phyloP scores from a whole-genome alignment of 35 echinoderm and acorn worm species.

The Anneissia japonica region DNA sequence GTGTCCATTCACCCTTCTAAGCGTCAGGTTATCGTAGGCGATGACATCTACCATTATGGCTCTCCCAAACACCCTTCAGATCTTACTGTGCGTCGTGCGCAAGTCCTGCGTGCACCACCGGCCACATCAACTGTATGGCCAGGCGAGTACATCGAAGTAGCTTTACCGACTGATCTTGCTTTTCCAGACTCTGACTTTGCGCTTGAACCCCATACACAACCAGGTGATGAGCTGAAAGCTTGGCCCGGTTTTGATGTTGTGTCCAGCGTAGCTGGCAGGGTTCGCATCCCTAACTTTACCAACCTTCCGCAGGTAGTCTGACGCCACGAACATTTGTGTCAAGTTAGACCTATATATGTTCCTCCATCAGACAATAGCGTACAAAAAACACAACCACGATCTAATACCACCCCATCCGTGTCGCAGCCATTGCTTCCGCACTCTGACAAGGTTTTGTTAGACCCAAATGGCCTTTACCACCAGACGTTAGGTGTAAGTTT shows the following conservation, averaged over 20 bases:
- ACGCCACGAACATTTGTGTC: conserved; percentile 31
- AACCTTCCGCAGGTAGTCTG: conserved; percentile 21
- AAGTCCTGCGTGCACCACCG: neutral
- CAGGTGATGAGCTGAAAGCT: neutral
- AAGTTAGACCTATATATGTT: too few relatives aligned
- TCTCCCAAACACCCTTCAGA: neutral
- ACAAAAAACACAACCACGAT: too few relatives aligned
- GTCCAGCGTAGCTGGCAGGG: conserved; percentile 16
- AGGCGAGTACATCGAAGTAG: conserved; percentile 13
- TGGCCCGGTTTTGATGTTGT: conserved; percentile 22
- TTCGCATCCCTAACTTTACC: conserved; percentile 39
- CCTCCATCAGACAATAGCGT: too few relatives aligned
- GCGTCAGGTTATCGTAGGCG: too few relatives aligned
- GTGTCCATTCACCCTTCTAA: neutral
- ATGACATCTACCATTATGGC: too few relatives aligned
- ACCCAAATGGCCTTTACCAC: too few relatives aligned
- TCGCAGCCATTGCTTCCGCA: too few relatives aligned
- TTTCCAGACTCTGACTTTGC: neutral
- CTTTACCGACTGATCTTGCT: neutral
- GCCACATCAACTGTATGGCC: conserved; percentile 7
- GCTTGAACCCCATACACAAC: conserved; percentile 3
- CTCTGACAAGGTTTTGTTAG: too few relatives aligned
- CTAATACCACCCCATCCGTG: too few relatives aligned
- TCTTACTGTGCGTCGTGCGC: conserved; percentile 10
- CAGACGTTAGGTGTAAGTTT: neutral